These are phyloP conservation scores for Ispidina picta DNA, from an alignment of 2,797 vertebrate species.

Conservation along the genomic window DNA sequence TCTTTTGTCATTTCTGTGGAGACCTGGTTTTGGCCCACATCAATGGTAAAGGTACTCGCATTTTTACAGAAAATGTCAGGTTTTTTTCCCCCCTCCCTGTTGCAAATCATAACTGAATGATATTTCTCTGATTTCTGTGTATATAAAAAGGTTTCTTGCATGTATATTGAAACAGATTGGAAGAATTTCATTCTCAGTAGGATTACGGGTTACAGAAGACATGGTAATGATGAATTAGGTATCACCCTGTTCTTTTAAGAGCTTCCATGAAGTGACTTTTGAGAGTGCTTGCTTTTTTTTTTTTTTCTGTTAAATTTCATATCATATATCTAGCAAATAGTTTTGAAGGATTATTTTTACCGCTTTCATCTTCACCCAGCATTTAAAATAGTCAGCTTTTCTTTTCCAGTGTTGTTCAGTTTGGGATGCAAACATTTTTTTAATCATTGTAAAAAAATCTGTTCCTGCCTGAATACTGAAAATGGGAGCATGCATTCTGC, in stretches of 20 bases:
- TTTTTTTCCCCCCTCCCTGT: background rate
- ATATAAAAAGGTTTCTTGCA: constrained; percentile 1
- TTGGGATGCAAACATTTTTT: background rate
- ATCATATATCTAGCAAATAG: background rate
- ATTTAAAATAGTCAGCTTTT: background rate
- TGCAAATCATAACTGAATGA: background rate
- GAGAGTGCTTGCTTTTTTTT: background rate
- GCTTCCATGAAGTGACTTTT: constrained; percentile 36
- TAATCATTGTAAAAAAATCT: background rate
- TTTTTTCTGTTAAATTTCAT: background rate
- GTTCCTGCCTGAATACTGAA: background rate
- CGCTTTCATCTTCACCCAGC: background rate
- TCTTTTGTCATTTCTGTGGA: background rate
- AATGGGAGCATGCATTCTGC: background rate
- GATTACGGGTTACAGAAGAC: constrained; percentile 29
- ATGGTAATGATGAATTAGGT: background rate
- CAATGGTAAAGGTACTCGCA: constrained; percentile 13
- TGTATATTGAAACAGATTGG: background rate
- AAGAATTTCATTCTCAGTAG: constrained; percentile 6
- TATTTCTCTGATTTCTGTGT: constrained; percentile 8
- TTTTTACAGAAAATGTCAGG: constrained; percentile 21
- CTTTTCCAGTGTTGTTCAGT: background rate
- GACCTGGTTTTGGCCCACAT: constrained; percentile 18
- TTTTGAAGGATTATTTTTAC: background rate
- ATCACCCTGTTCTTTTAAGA: constrained; percentile 1